Percentiles rank a stretch among this genome's conserved stretches.
These are phyloP conservation scores for Heliangelus exortis DNA, from an alignment of 2,797 vertebrate genomes.

Conservation along the genomic window DNA sequence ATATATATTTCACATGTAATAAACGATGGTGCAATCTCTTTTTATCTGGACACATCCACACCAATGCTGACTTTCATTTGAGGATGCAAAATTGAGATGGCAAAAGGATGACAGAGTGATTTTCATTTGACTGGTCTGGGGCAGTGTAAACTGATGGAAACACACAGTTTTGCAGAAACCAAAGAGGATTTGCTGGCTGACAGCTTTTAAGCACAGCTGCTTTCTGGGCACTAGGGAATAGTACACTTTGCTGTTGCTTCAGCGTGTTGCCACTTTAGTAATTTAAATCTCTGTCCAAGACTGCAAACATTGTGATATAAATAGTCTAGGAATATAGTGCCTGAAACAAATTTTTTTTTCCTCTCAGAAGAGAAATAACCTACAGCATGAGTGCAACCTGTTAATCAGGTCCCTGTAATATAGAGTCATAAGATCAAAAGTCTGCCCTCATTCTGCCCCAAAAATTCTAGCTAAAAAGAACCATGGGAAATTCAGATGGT, in stretches of 20 bases:
- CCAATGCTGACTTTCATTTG: neutral
- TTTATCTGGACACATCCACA: neutral
- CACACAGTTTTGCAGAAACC: neutral
- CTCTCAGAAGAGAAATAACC: neutral
- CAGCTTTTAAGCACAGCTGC: constrained; percentile 30
- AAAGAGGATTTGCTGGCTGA: constrained; percentile 2
- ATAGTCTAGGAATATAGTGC: neutral
- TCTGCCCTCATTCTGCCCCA: neutral
- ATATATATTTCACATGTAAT: neutral
- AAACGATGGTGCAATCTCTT: neutral
- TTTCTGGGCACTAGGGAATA: constrained; percentile 26
- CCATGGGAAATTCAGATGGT: neutral
- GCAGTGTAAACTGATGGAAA: constrained; percentile 11
- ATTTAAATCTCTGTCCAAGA: constrained; percentile 27
- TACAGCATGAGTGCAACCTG: neutral
- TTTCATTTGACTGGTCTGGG: neutral
- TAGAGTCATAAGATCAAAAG: neutral
- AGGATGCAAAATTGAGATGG: neutral
- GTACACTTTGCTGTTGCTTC: neutral
- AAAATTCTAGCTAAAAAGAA: neutral
- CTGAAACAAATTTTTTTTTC: neutral
- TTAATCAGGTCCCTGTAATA: neutral
- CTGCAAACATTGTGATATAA: constrained; percentile 17
- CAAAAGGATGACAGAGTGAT: neutral
- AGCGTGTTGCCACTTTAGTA: neutral